Conservation (phyloP, 2,797 vertebrate genomes). For the Hylomyscus alleni region DNA sequence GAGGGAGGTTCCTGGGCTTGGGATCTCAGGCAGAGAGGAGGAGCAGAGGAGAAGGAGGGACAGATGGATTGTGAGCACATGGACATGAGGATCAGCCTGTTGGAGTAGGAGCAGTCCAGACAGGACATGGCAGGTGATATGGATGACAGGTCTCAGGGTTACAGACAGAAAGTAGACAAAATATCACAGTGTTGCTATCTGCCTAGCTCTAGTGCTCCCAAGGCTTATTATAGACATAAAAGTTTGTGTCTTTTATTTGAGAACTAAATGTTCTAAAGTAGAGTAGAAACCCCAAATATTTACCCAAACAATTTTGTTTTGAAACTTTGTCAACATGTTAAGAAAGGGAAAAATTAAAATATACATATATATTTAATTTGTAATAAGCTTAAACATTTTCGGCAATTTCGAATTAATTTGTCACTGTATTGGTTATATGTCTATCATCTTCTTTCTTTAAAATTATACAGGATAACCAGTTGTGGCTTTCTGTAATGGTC, state of each 20-base stretch:
- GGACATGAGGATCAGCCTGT: background rate
- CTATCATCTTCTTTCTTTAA: slow-evolving; percentile 22
- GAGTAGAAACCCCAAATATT: background rate
- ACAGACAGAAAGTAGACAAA: background rate
- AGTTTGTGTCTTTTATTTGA: background rate
- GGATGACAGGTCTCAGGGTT: background rate
- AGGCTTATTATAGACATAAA: background rate
- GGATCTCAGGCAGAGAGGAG: background rate
- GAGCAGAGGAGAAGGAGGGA: background rate
- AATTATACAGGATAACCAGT: slow-evolving; percentile 3
- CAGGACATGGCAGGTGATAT: background rate
- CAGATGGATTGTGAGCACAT: background rate
- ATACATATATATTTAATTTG: background rate
- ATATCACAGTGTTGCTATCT: background rate
- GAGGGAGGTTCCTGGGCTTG: background rate
- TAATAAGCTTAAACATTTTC: slow-evolving; percentile 47
- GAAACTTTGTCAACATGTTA: slow-evolving; percentile 16
- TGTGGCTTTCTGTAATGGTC: background rate
- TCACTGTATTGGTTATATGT: background rate
- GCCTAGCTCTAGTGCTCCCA: background rate
- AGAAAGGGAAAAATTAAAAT: background rate
- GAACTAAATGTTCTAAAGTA: no score
- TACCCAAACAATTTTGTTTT: background rate
- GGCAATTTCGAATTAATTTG: slow-evolving; percentile 9
- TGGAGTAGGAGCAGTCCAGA: background rate